Base-by-base conservation (phyloP, 1,140 invertebrate genomes). In the Aphidius gifuensis region DNA sequence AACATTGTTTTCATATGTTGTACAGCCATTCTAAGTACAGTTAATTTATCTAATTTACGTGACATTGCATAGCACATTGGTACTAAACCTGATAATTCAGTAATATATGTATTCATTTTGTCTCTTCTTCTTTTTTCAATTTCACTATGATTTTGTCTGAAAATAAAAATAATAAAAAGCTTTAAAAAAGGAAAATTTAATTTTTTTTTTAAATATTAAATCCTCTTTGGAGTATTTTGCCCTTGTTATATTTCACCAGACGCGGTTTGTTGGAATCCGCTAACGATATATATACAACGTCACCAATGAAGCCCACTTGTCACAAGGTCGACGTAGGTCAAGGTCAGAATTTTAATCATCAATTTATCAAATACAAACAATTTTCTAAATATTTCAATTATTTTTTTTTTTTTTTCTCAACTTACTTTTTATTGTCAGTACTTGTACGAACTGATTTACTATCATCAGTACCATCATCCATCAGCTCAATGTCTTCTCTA, bases 71-170 rank as follows among this genome's bases (percentile, higher is more conserved):
- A 90, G 73, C 94, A 97, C 91, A 96, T 94, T 1, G 94, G 95
- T 7, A 98, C 87, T 86, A 97, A 92, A 3, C 88, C 84, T 40
- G 93, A 92, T 42, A 98, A 75, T 77, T 97, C 94, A 1, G 89
- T 90, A 62, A 98, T 96, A 77, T 96, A 97, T 0, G 89, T 94
- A 80, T 97, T 97, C 94, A 97, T 97, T 80, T 97, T 97, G 75
- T 98, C 94, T 16, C 95, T 84, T 4, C 95, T 83, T 1, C 94
- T 83, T 75, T 97, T 97, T 77, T 98, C 95, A 63, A 98, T 97
- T 81, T 97, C 94, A 77, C 94, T 96, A 80, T 98, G 94, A 80
- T 96, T 97, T 79, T 95, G 91, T 68, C 90, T 92, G 73, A 2
- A 77, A 76, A 47, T 53, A 6, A 9, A 44, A 44, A 44, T 53